Evolutionary conservation across 1,140 invertebrate genomes (phyloP).

Genomic region (Temnothorax longispinosus): DNA sequence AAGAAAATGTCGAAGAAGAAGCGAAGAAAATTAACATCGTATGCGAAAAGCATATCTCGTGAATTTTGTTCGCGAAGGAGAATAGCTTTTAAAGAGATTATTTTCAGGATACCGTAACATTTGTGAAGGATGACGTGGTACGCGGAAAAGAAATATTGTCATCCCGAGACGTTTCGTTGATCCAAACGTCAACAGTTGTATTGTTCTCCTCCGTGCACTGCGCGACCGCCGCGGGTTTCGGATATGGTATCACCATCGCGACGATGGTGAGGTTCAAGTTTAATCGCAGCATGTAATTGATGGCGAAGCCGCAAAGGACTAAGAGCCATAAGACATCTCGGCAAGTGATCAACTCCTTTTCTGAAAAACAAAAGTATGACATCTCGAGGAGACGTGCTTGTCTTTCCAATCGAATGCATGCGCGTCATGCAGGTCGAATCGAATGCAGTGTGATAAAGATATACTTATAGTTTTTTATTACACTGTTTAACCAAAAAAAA

Average conservation of each 20-base stretch:
- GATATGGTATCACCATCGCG: slow-evolving; percentile 89
- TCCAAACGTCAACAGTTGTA: neutral
- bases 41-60: neutral
- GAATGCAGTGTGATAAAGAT: neutral
- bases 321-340: slow-evolving; percentile 88
- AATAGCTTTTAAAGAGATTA: neutral
- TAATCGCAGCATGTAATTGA: slow-evolving; percentile 93
- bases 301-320: slow-evolving; percentile 90
- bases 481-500: too few species aligned
- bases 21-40: neutral
- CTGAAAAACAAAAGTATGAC: slow-evolving; percentile 33
- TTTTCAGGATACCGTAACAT: slow-evolving; percentile 50
- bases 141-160: neutral
- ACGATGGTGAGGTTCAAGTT: slow-evolving; percentile 95
- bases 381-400: neutral
- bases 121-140: neutral
- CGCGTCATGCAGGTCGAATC: neutral
- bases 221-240: slow-evolving; percentile 68
- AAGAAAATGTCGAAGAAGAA: neutral
- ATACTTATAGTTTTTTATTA: neutral
- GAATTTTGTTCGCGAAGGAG: neutral
- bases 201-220: slow-evolving; percentile 70
- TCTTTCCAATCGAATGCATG: neutral
- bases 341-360: slow-evolving; percentile 80
- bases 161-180: neutral